Percentiles rank a stretch among this genome's conserved stretches.
Conservation (phyloP, 2,113 vertebrate genomes). For the Chascanopsetta lugubris region DNA sequence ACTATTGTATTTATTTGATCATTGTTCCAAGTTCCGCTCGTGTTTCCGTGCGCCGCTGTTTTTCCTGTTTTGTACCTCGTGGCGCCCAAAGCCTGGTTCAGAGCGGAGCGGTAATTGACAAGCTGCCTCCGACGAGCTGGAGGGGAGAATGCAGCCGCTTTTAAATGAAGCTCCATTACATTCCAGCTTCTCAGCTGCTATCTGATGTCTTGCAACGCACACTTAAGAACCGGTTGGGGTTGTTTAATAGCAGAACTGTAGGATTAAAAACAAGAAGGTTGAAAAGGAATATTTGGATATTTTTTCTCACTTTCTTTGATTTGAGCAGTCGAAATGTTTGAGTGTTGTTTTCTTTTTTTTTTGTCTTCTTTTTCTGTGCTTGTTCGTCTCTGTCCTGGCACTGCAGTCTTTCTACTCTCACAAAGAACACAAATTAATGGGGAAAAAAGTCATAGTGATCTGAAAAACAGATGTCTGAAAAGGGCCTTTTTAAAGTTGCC, state of each 20-base stretch:
- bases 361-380: slow-evolving; percentile 52
- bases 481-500: slow-evolving; percentile 74
- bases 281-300: slow-evolving; percentile 63
- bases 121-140: slow-evolving; percentile 69
- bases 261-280: slow-evolving; percentile 57
- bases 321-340: slow-evolving; percentile 51
- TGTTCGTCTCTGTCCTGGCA: slow-evolving; percentile 61
- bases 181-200: slow-evolving; percentile 61
- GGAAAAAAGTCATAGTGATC: slow-evolving; percentile 64
- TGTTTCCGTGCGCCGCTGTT: slow-evolving; percentile 42
- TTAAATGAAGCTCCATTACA: slow-evolving; percentile 64
- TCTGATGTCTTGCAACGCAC: slow-evolving; percentile 64
- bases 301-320: slow-evolving; percentile 60
- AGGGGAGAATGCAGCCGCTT: slow-evolving; percentile 62
- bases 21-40: slow-evolving; percentile 38
- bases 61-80: slow-evolving; percentile 47
- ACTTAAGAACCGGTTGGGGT: slow-evolving; percentile 51
- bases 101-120: slow-evolving; percentile 72
- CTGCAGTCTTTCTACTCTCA: slow-evolving; percentile 69
- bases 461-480: slow-evolving; percentile 78
- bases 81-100: slow-evolving; percentile 68
- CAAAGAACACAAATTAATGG: slow-evolving; percentile 79
- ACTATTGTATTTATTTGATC: slow-evolving; percentile 34
- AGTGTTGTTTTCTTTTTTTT: too few species aligned
- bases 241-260: slow-evolving; percentile 62